Evolutionary conservation across 2,797 vertebrate genomes (phyloP).

Genomic region (Xenops minutus): DNA sequence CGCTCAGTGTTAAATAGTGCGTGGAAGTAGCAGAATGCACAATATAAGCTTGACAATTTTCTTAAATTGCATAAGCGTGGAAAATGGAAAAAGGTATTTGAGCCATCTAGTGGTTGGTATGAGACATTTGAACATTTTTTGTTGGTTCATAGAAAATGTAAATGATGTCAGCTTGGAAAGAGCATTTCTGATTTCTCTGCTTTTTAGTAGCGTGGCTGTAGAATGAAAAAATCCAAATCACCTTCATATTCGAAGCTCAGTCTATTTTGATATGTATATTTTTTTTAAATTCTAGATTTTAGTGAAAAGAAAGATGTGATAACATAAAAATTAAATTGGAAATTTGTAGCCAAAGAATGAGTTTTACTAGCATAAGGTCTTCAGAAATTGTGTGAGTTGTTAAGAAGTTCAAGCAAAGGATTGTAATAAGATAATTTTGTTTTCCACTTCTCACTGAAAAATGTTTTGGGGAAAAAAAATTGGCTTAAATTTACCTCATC

Average conservation of each 20-base stretch:
- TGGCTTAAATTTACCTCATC: background rate
- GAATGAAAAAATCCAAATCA: background rate
- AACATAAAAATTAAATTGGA: background rate
- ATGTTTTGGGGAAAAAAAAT: background rate
- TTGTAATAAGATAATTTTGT: background rate
- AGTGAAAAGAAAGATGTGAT: background rate
- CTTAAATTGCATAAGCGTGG: background rate
- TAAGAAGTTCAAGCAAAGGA: background rate
- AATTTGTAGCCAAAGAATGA: background rate
- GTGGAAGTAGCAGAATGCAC: background rate
- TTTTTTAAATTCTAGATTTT: background rate
- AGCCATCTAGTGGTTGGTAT: conserved; percentile 66
- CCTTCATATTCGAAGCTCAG: background rate
- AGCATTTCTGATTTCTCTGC: background rate
- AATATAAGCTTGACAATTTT: background rate
- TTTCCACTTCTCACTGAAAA: background rate
- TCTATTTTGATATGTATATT: background rate
- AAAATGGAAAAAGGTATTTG: conserved; percentile 42
- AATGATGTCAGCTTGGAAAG: background rate
- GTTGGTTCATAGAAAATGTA: background rate
- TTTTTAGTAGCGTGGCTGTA: background rate
- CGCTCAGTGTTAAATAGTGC: background rate
- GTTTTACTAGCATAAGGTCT: background rate
- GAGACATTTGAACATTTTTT: background rate
- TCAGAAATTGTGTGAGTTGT: background rate